phyloP scores from a whole-genome alignment of 1,140 invertebrate genomes.

The Sipha flava region DNA sequence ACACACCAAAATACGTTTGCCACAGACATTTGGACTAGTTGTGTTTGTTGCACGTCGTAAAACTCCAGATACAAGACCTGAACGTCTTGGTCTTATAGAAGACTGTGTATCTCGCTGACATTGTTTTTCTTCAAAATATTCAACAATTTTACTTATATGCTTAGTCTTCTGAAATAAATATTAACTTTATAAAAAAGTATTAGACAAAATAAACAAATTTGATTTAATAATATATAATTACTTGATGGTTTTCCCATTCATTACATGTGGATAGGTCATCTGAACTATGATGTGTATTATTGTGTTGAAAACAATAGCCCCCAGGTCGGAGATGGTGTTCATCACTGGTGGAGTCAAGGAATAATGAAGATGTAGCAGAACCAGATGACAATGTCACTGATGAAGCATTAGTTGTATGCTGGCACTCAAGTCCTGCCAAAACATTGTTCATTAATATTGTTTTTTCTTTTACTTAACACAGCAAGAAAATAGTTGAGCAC shows the following conservation, averaged over 20 bases:
- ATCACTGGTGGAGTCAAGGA: slow-evolving; percentile 43
- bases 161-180: slow-evolving; percentile 41
- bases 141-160: slow-evolving; percentile 76
- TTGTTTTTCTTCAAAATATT: slow-evolving; percentile 74
- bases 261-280: slow-evolving; percentile 73
- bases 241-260: slow-evolving; percentile 61
- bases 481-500: neutral
- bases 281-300: slow-evolving; percentile 51
- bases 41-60: slow-evolving; percentile 17
- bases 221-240: slow-evolving; percentile 46
- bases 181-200: too few relatives aligned
- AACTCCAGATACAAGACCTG: slow-evolving; percentile 42
- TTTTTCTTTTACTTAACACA: neutral
- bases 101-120: neutral
- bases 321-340: slow-evolving; percentile 36
- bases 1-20: slow-evolving; percentile 57
- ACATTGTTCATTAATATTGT: slow-evolving; percentile 6
- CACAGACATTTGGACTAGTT: slow-evolving; percentile 15
- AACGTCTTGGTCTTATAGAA: slow-evolving; percentile 38
- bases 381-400: slow-evolving; percentile 49
- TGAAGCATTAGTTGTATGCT: slow-evolving; percentile 37
- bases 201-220: neutral
- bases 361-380: slow-evolving; percentile 52
- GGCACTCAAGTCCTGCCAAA: slow-evolving; percentile 29
- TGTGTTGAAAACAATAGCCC: slow-evolving; percentile 25